A percentile compares a stretch with the other conserved stretches of the same genome.
These are phyloP conservation scores for Dendrocopos noguchii DNA, from an alignment of 2,113 vertebrate genomes.

Conservation along the genomic window DNA sequence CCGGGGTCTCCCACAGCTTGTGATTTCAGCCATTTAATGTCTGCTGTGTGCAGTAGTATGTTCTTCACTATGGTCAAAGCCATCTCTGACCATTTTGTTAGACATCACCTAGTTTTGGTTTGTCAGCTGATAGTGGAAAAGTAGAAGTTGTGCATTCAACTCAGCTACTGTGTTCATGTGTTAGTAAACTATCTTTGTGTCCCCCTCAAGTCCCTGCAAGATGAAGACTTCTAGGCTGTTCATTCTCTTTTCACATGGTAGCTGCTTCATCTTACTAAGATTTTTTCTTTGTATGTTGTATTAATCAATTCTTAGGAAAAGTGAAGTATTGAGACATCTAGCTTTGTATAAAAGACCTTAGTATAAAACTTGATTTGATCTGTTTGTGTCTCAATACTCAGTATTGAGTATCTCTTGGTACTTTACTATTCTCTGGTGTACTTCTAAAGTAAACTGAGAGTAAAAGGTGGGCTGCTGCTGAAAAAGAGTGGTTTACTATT, in stretches of 20 bases:
- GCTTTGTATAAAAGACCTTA: neutral
- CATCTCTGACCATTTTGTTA: neutral
- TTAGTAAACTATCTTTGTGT: neutral
- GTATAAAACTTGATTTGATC: neutral
- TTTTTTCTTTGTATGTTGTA: neutral
- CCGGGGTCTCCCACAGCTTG: rapidly evolving
- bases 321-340: neutral
- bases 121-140: neutral
- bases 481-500: neutral
- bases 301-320: neutral
- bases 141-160: neutral
- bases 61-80: neutral
- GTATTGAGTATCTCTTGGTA: neutral
- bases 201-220: neutral
- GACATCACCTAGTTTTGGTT: neutral
- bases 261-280: neutral
- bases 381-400: neutral
- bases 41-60: no score
- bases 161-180: neutral
- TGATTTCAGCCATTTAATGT: neutral
- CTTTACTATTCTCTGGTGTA: neutral
- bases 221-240: neutral
- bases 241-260: neutral
- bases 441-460: neutral
- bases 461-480: neutral